Conservation (phyloP, 2,113 vertebrate genomes). For the Mastomys natalensis region DNA sequence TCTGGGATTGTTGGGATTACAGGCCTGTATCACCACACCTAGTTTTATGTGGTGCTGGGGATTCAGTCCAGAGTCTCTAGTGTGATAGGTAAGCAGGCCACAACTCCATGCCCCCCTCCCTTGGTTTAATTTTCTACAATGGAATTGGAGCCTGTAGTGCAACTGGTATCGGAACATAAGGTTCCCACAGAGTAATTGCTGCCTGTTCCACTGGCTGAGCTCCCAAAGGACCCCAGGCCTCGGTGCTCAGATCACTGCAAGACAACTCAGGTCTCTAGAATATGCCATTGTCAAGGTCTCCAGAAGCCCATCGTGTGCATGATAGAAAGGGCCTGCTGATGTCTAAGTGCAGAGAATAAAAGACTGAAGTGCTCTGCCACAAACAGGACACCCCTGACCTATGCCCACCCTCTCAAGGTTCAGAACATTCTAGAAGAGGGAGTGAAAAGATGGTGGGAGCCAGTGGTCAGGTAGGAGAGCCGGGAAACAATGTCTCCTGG, state of each 20-base stretch:
- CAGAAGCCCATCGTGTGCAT: fast-evolving
- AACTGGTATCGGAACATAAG: fast-evolving
- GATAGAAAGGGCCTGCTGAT: not conserved
- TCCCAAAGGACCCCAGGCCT: not conserved
- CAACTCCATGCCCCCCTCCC: not conserved
- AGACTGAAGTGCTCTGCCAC: not conserved
- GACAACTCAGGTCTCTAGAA: not conserved
- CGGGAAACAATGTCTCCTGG: not conserved
- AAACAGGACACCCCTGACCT: not conserved
- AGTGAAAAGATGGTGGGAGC: not conserved
- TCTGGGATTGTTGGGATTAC: not conserved
- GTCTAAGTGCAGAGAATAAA: not conserved
- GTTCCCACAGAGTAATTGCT: fast-evolving
- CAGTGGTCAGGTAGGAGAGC: not conserved
- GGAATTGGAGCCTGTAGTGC: not conserved
- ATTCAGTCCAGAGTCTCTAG: not conserved
- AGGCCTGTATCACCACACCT: too few species aligned
- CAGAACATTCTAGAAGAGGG: not conserved
- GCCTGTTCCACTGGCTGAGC: not conserved
- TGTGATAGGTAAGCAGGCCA: too few species aligned
- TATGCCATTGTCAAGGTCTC: fast-evolving
- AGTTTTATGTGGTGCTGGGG: not conserved
- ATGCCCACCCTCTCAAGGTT: fast-evolving
- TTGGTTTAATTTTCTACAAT: not conserved
- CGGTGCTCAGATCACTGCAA: fast-evolving